A percentile compares a stretch with the other conserved stretches of the same genome.
phyloP scores from a whole-genome alignment of 2,888 invertebrate species.

The Helobdella robusta region DNA sequence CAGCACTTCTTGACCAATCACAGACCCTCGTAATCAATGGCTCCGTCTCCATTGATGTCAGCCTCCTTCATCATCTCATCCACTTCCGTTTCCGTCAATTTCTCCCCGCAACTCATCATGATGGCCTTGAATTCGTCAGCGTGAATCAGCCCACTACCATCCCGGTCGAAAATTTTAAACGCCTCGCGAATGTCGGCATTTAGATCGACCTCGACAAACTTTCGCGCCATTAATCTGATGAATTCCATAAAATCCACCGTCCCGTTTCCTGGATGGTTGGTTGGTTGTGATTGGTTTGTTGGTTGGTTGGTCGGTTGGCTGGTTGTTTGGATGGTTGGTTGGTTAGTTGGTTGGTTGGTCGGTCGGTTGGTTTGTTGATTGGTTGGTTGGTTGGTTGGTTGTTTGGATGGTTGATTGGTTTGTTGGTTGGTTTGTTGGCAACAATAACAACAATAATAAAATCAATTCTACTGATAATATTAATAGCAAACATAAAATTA shows the following conservation, averaged over 20 bases:
- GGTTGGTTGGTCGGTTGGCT: too few relatives aligned
- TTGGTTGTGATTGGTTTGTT: too few relatives aligned
- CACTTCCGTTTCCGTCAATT: constrained; percentile 25
- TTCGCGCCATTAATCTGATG: constrained; percentile 26
- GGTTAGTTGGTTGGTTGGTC: too few relatives aligned
- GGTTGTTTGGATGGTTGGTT: too few relatives aligned
- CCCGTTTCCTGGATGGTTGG: constrained; percentile 28
- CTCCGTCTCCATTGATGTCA: constrained; percentile 28
- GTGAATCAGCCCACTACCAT: constrained; percentile 27
- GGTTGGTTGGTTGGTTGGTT: too few relatives aligned
- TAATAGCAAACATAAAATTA: too few relatives aligned
- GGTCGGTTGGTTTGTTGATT: too few relatives aligned
- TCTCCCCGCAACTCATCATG: constrained; percentile 28
- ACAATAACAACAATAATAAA: too few relatives aligned
- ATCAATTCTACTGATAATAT: too few relatives aligned
- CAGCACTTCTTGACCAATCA: too few relatives aligned
- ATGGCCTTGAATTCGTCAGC: constrained; percentile 23
- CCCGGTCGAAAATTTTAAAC: constrained; percentile 29
- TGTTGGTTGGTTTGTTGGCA: too few relatives aligned
- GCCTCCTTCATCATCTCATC: constrained; percentile 28
- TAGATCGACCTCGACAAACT: constrained; percentile 27
- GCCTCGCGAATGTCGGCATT: constrained; percentile 27
- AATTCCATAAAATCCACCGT: constrained; percentile 28
- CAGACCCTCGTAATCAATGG: constrained; percentile 29
- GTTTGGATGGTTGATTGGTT: too few relatives aligned